These are phyloP conservation scores for Lineus longissimus DNA, from an alignment of 1,140 invertebrate species.

Conservation along the genomic window DNA sequence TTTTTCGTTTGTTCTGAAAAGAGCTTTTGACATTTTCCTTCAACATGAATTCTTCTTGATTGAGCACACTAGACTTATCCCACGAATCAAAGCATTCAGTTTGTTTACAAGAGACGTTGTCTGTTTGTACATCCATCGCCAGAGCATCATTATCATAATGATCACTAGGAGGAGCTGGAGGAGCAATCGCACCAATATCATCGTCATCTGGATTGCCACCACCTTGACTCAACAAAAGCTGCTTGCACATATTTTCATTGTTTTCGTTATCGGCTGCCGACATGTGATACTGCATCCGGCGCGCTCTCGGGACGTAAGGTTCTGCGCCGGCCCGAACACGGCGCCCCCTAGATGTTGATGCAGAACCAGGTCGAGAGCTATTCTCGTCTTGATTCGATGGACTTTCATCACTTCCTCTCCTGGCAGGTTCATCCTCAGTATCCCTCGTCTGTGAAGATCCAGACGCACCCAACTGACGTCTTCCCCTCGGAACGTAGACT, in stretches of 20 bases:
- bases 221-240: background rate
- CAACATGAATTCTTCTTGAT: too few relatives aligned
- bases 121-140: too few relatives aligned
- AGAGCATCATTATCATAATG: background rate
- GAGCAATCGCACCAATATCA: background rate
- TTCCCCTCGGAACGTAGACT: conserved; percentile 71
- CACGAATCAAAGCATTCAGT: too few relatives aligned
- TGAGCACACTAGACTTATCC: too few relatives aligned
- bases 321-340: too few relatives aligned
- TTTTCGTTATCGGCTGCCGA: background rate
- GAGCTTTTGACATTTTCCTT: too few relatives aligned
- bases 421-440: background rate
- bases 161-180: background rate
- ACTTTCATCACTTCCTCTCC: too few relatives aligned
- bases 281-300: conserved; percentile 2
- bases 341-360: too few relatives aligned
- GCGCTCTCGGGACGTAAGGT: background rate
- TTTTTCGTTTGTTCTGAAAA: too few relatives aligned
- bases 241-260: conserved; percentile 4
- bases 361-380: too few relatives aligned
- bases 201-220: background rate
- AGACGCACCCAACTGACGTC: conserved; percentile 55
- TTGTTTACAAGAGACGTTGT: too few relatives aligned
- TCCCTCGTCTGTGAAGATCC: background rate
- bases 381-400: too few relatives aligned